A percentile compares a stretch with the other conserved stretches of the same genome.
phyloP scores from a whole-genome alignment of 1,140 invertebrate species.

The Drosophila albomicans region DNA sequence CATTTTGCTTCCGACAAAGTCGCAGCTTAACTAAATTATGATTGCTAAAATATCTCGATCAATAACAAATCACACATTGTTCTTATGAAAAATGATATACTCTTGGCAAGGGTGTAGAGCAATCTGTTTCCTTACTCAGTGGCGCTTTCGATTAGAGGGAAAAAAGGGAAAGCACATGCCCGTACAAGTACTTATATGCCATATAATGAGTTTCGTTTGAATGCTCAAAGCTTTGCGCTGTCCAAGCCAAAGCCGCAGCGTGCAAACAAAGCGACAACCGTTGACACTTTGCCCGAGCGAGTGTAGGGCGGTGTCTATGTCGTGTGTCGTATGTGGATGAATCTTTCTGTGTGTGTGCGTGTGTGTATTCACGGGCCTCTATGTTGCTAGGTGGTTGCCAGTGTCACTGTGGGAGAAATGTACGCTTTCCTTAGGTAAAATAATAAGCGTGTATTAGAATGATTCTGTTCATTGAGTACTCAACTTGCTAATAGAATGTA shows the following conservation, averaged over 20 bases:
- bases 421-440: no score
- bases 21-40: constrained; percentile 1
- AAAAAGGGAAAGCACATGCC: constrained; percentile 44
- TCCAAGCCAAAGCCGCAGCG: constrained; percentile 59
- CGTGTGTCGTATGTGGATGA: constrained; percentile 14
- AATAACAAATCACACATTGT: constrained; percentile 1
- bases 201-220: constrained; percentile 78
- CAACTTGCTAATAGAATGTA: no score
- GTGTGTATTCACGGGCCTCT: constrained; percentile 31
- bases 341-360: neutral
- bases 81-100: neutral
- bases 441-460: no score
- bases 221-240: constrained; percentile 62
- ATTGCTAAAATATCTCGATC: constrained; percentile 1
- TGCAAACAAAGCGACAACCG: constrained; percentile 66
- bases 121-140: constrained; percentile 30
- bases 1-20: neutral
- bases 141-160: constrained; percentile 68
- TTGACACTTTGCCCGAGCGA: constrained; percentile 64
- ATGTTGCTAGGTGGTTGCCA: constrained; percentile 33
- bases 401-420: no score
- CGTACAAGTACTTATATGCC: constrained; percentile 52
- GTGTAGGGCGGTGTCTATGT: constrained; percentile 1
- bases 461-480: no score
- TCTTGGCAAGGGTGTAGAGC: neutral